Conservation (phyloP, 2,113 vertebrate genomes). For the Actenoides lindsayi region DNA sequence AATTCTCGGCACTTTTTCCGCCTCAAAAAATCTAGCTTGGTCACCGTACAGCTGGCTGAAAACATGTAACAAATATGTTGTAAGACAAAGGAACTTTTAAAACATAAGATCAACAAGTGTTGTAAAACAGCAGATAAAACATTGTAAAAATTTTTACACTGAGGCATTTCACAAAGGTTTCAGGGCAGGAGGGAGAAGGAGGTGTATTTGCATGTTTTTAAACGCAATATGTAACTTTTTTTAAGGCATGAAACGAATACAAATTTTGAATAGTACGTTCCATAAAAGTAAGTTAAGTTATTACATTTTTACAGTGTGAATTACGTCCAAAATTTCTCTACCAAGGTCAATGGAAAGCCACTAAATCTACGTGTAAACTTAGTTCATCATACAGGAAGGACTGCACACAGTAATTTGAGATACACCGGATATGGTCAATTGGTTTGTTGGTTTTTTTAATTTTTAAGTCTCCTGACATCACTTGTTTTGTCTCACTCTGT, state of each 20-base stretch:
- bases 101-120: neutral
- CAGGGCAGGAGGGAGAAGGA: rapidly evolving
- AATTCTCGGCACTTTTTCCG: slow-evolving; percentile 92
- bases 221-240: neutral
- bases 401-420: neutral
- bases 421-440: neutral
- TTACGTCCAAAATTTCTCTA: neutral
- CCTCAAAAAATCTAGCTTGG: slow-evolving; percentile 94
- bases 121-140: neutral
- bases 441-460: neutral
- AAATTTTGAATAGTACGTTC: neutral
- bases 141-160: neutral
- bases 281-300: neutral
- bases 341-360: neutral
- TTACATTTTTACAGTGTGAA: too few relatives aligned
- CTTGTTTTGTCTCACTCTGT: neutral
- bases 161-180: neutral
- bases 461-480: neutral
- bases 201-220: neutral
- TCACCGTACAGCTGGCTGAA: slow-evolving; percentile 95
- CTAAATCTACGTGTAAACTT: neutral
- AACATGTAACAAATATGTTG: neutral
- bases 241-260: neutral
- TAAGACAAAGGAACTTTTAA: neutral
- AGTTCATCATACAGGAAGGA: neutral